phyloP scores from a whole-genome alignment of 2,888 invertebrate genomes.

The Agrotis segetum region DNA sequence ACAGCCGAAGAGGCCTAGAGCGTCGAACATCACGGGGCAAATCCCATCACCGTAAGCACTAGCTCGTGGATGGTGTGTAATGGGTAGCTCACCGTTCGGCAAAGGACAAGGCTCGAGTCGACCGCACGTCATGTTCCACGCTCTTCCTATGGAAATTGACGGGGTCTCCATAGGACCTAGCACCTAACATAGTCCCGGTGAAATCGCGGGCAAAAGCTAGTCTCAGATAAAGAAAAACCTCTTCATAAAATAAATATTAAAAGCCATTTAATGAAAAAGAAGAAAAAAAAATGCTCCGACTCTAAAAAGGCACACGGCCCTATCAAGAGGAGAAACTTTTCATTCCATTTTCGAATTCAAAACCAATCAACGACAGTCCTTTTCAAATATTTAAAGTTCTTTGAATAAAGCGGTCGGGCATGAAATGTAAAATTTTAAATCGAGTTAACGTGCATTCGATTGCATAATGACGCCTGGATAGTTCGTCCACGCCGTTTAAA shows the following conservation, averaged over 20 bases:
- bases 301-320: conserved; percentile 20
- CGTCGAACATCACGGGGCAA: too few relatives aligned
- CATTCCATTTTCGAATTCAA: conserved; percentile 50
- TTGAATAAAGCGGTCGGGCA: conserved; percentile 52
- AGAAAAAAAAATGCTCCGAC: background rate
- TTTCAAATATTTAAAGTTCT: conserved; percentile 67
- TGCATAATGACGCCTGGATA: conserved; percentile 76
- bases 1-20: too few relatives aligned
- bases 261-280: background rate
- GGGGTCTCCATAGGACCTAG: too few relatives aligned
- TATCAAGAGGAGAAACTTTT: conserved; percentile 36
- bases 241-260: conserved; percentile 45
- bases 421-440: conserved; percentile 64
- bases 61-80: too few relatives aligned
- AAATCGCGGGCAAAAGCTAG: too few relatives aligned
- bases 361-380: conserved; percentile 58
- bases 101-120: too few relatives aligned
- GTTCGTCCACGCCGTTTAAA: conserved; percentile 65
- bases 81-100: too few relatives aligned
- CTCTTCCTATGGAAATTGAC: too few relatives aligned
- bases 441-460: conserved; percentile 73
- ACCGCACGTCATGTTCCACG: too few relatives aligned
- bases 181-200: too few relatives aligned
- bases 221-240: background rate
- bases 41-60: too few relatives aligned